phyloP scores from a whole-genome alignment of 1,140 invertebrate species.

The Drosophila nebulosa region DNA sequence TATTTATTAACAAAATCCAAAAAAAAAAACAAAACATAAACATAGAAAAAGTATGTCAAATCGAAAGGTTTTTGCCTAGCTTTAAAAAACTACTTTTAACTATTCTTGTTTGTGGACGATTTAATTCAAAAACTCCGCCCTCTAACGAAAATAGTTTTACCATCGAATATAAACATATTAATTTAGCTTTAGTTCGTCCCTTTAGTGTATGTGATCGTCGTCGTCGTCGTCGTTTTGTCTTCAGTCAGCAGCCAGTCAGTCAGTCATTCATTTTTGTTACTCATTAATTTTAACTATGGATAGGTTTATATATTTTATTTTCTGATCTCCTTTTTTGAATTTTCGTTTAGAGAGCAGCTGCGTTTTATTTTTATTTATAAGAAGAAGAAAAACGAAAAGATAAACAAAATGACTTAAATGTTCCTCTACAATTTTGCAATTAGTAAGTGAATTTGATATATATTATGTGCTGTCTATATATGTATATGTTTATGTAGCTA shows the following conservation, averaged over 20 bases:
- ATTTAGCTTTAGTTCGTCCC: background rate
- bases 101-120: background rate
- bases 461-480: conserved; percentile 17
- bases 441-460: conserved; percentile 7
- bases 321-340: background rate
- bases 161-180: background rate
- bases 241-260: background rate
- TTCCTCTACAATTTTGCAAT: conserved; percentile 18
- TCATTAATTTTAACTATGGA: background rate
- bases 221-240: background rate
- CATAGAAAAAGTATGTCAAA: background rate
- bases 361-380: conserved; percentile 14
- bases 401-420: background rate
- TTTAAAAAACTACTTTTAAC: background rate
- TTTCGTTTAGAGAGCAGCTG: background rate
- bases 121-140: background rate
- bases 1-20: background rate
- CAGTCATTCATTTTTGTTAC: background rate
- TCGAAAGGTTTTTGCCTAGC: background rate
- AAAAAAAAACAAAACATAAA: too few relatives aligned
- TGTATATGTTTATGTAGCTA: background rate
- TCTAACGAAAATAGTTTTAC: background rate
- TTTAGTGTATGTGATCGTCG: background rate
- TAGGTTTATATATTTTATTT: background rate
- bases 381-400: background rate